Base-by-base conservation (phyloP, 1,140 invertebrate genomes). In the Rhizoglyphus robini region DNA sequence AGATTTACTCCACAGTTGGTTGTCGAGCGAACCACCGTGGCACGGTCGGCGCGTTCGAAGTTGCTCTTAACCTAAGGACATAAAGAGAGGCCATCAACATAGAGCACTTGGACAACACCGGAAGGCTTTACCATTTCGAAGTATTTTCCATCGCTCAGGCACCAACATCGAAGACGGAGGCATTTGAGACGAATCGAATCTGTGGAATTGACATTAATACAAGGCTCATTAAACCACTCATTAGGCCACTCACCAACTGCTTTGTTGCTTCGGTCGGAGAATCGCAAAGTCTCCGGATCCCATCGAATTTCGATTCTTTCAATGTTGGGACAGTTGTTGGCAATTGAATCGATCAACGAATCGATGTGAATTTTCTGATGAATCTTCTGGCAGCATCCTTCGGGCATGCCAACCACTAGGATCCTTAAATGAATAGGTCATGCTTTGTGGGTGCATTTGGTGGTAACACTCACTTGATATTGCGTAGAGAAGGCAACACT, bases 231-330 rank as follows among this genome's bases (percentile, higher is more conserved):
- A 60, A 31, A 60, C 29, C n/a, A n/a, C n/a, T n/a, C n/a, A n/a
- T n/a, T 48, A 41, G 36, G 5, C 5, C 23, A 63, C 61, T 11
- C 8, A 63, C 61, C 61, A 34, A 72, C 67, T 18, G 71, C 71
- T 76, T 98, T 98, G 75, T 96, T 95, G 74, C 93, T 96, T 77
- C 99, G 99, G 76, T 99, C 96, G 30, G 93, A 97, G 77, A 97
- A 99, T 54, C 96, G 81, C 4, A 99, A 81, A 72, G 96, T 98
- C 69, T 96, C 93, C 0, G 95, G 92, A 76, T 99, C 96, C 96
- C 96, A 99, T 69, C 92, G 79, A 23, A 99, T 79, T 74, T 99
- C 96, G 30, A 99, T 76, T 1, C 96, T 81, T 75, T 96, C 89
- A 68, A 99, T 74, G 67, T 85, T 83, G 0, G 84, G 83, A 73